These are phyloP conservation scores for Heterodera carotae DNA, from an alignment of 1,140 invertebrate genomes.

Conservation along the genomic window DNA sequence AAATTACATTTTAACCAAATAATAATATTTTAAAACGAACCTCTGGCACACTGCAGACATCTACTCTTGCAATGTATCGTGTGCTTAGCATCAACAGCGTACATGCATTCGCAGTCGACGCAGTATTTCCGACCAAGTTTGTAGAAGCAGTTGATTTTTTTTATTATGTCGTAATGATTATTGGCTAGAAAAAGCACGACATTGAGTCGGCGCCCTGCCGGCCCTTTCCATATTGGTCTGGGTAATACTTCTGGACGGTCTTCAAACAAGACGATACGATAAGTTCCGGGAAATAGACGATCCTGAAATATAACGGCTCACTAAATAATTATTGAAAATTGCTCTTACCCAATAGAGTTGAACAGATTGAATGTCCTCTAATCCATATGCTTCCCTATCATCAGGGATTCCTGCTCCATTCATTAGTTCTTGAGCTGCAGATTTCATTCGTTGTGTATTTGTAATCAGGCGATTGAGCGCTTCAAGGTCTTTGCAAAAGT, in stretches of 20 bases:
- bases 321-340: background rate
- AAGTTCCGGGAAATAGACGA: background rate
- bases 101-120: too few species aligned
- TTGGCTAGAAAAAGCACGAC: background rate
- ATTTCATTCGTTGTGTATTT: background rate
- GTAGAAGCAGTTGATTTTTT: background rate
- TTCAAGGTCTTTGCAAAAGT: too few species aligned
- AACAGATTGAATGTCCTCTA: background rate
- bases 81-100: too few species aligned
- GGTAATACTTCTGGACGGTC: background rate
- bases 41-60: too few species aligned
- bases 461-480: too few species aligned
- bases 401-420: background rate
- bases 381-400: background rate
- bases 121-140: too few species aligned
- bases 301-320: too few species aligned
- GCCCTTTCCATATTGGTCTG: too few species aligned
- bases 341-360: background rate
- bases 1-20: too few species aligned
- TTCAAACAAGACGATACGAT: too few species aligned
- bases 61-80: too few species aligned
- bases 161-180: background rate
- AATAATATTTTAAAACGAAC: too few species aligned
- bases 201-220: background rate
- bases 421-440: background rate